Evolutionary conservation across 2,113 vertebrate species (phyloP), one percentile per base, ranked within the genome.

Genomic region (Ophiodon elongatus): DNA sequence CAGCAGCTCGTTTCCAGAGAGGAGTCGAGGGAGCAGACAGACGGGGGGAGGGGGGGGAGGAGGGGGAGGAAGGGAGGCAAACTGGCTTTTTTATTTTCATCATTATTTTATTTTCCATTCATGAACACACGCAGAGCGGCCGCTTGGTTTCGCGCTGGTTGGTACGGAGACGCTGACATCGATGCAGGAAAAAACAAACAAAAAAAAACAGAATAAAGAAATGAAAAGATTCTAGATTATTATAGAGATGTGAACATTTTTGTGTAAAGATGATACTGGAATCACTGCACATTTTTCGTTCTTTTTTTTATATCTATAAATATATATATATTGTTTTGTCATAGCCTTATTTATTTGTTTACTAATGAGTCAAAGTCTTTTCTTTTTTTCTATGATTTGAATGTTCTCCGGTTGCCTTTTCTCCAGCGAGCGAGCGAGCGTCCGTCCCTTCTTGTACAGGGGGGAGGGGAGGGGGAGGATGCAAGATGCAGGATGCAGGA

Each of bases 291-390:
- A 94, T 80, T 79, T 90, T 82, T 66, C 6, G 0, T 91, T 79
- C 7, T 83, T 84, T 79, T 85, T 76, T 85, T 85, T 82, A 81
- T 86, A 77, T 93, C 37, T 82, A 71, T 85, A 85, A 73, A 89
- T 89, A 90, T 90, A 89, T 90, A 89, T 94, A 89, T 91, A 82
- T 90, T 88, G 86, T 93, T 93, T 89, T 91, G 80, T 94, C 83
- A 80, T 93, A 91, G 92, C 93, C 93, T 95, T 95, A 95, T 95
- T 95, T 95, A 95, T 93, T 95, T 95, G 91, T 92, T 91, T 93
- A 89, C 86, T 93, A 89, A 92, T 91, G 81, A 56, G 87, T 66
- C 43, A 45, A 83, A 82, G 62, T 76, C 83, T 88, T 85, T 69
- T 79, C 75, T 65, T 73, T 83, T 85, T 29, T 80, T 83, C 64